Evolutionary conservation across 1,140 invertebrate species (phyloP).

Genomic region (Archegozetes longisetosus): DNA sequence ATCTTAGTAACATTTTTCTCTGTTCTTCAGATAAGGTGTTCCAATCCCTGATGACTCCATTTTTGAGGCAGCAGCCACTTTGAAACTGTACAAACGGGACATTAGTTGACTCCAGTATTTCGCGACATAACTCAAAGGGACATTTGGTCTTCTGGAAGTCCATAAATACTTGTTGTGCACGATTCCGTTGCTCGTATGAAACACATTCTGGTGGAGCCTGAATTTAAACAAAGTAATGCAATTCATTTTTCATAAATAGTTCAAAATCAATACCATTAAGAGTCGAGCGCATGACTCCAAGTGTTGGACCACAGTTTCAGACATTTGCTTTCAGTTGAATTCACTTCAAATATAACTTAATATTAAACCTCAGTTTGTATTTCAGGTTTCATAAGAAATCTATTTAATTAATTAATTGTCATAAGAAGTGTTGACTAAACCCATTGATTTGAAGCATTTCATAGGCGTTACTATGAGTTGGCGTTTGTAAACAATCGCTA

Average conservation of each 20-base stretch:
- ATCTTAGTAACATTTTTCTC: slow-evolving; percentile 8
- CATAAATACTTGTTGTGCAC: slow-evolving; percentile 59
- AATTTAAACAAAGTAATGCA: slow-evolving; percentile 2
- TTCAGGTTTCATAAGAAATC: too few species aligned
- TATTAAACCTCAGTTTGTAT: too few species aligned
- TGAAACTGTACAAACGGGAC: slow-evolving; percentile 74
- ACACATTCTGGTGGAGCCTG: slow-evolving; percentile 67
- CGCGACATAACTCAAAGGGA: slow-evolving; percentile 59
- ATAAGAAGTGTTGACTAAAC: too few species aligned
- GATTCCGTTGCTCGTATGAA: slow-evolving; percentile 51
- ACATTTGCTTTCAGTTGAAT: too few species aligned
- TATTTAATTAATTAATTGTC: too few species aligned
- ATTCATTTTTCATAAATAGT: not conserved
- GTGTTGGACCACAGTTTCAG: not conserved
- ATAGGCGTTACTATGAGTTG: too few species aligned
- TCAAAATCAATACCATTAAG: slow-evolving; percentile 1
- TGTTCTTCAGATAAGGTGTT: not conserved
- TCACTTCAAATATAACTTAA: too few species aligned
- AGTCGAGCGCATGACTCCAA: slow-evolving; percentile 11
- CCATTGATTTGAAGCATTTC: too few species aligned
- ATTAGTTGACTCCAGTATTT: slow-evolving; percentile 50
- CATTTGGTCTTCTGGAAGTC: slow-evolving; percentile 61
- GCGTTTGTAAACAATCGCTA: too few species aligned
- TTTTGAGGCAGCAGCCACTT: slow-evolving; percentile 62
- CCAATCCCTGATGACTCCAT: slow-evolving; percentile 68